Evolutionary conservation across 2,113 vertebrate species (phyloP).

Genomic region (Labeo catla): DNA sequence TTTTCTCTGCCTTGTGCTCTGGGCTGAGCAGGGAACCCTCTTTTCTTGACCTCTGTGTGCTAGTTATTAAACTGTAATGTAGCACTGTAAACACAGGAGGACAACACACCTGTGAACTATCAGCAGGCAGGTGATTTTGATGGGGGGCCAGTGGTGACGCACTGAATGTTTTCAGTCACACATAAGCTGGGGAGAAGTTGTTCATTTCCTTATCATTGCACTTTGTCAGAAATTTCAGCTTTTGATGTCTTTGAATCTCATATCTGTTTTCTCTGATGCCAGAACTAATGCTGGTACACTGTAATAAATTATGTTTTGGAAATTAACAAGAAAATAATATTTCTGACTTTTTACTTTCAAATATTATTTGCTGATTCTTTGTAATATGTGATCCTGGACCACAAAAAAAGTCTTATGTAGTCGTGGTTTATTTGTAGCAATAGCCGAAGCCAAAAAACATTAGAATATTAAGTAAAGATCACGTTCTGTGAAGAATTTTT

Average conservation of each 20-base stretch:
- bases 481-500: too few relatives aligned
- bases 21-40: conserved; percentile 68
- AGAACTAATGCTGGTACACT: background rate
- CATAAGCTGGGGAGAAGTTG: background rate
- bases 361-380: too few relatives aligned
- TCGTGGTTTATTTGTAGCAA: too few relatives aligned
- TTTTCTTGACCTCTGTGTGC: conserved; percentile 69
- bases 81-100: conserved; percentile 27
- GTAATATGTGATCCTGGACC: too few relatives aligned
- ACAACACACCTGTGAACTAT: background rate
- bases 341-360: too few relatives aligned
- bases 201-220: background rate
- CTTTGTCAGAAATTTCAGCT: background rate
- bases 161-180: background rate
- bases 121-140: background rate
- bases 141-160: background rate
- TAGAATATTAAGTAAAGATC: too few relatives aligned
- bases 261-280: background rate
- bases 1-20: conserved; percentile 48
- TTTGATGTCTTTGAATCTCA: background rate
- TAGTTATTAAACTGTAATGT: conserved; percentile 58
- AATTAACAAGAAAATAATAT: too few relatives aligned
- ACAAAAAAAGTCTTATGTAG: too few relatives aligned
- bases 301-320: too few relatives aligned
- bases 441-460: too few relatives aligned